Percentiles rank a stretch among this genome's conserved stretches.
Conservation (phyloP, 2,888 invertebrate genomes). For the Tinea pellionella region DNA sequence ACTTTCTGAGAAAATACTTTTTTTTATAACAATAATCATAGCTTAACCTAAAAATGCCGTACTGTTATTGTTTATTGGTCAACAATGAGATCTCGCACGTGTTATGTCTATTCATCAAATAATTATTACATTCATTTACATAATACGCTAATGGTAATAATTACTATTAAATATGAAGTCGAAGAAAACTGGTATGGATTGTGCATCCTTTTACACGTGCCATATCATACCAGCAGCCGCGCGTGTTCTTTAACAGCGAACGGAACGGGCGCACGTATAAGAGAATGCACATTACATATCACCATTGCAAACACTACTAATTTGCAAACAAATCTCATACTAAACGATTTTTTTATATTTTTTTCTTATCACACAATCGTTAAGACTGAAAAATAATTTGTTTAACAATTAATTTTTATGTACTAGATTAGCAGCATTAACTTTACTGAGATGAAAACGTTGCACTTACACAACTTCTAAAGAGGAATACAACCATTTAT, state of each 20-base stretch:
- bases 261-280: no score
- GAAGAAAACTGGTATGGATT: no score
- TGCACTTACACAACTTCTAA: not conserved
- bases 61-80: conserved; percentile 70
- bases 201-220: no score
- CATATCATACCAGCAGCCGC: no score
- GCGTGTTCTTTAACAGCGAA: no score
- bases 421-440: not conserved
- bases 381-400: not conserved
- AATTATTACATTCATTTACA: conserved; percentile 14
- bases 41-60: conserved; percentile 66
- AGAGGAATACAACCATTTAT: conserved; percentile 1
- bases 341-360: not conserved
- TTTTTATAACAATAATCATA: conserved; percentile 18
- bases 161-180: conserved; percentile 27
- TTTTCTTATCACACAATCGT: conserved; percentile 4
- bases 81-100: conserved; percentile 65
- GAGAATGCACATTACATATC: no score
- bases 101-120: not conserved
- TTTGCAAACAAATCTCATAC: not conserved
- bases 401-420: not conserved
- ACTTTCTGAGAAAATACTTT: conserved; percentile 19
- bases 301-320: not conserved
- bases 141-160: conserved; percentile 45
- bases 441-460: not conserved